These are phyloP conservation scores for Asarcornis scutulata DNA, from an alignment of 2,113 vertebrate genomes.

Conservation along the genomic window DNA sequence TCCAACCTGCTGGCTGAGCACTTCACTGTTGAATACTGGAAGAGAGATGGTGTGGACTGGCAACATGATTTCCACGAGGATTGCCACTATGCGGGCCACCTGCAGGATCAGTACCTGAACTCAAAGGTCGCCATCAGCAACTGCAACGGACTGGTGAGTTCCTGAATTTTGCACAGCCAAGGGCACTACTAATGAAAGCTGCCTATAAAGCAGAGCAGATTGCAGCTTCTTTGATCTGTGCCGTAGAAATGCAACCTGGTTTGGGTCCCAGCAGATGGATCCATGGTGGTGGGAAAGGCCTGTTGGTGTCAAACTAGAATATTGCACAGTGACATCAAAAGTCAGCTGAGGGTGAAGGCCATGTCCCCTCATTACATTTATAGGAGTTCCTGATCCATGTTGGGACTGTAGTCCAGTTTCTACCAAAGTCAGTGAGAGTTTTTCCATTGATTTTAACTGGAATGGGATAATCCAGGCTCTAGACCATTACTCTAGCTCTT, in stretches of 20 bases:
- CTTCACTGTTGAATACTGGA: conserved; percentile 98
- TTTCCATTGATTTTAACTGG: not conserved
- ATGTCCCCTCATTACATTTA: not conserved
- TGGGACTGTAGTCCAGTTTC: not conserved
- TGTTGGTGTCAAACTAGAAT: not conserved
- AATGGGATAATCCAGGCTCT: not conserved
- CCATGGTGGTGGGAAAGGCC: not conserved
- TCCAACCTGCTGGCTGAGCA: conserved; percentile 88
- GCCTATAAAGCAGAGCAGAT: not conserved
- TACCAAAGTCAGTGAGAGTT: not conserved
- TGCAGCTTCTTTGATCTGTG: not conserved
- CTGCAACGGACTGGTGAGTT: conserved; percentile 97
- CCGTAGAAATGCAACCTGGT: not conserved
- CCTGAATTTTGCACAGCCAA: not conserved
- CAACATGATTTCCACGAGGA: conserved; percentile 89
- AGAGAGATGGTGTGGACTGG: conserved; percentile 89
- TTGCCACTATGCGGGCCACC: conserved; percentile 93
- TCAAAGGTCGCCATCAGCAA: conserved; percentile 97
- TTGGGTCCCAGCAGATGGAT: not conserved
- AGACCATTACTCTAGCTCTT: not conserved
- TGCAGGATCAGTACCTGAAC: conserved; percentile 87
- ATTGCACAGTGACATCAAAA: not conserved
- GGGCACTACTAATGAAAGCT: not conserved
- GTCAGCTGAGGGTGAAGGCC: not conserved
- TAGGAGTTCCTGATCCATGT: rapidly evolving